phyloP scores from a whole-genome alignment of 2,797 vertebrate genomes.

The Sarcoramphus papa region DNA sequence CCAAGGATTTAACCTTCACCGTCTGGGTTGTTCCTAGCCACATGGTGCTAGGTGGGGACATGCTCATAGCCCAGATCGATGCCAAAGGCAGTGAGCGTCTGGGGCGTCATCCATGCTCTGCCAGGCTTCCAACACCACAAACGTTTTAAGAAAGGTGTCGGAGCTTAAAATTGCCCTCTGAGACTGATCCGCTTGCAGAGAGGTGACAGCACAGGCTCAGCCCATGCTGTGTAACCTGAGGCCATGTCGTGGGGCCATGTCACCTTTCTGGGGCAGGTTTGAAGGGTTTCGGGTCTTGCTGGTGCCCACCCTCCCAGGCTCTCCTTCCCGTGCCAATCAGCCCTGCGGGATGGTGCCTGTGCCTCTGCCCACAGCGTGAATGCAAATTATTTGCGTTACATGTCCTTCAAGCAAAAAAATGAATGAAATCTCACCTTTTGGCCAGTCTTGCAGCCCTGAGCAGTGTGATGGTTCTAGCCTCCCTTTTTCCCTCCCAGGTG shows the following conservation, averaged over 20 bases:
- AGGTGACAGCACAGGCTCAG: neutral
- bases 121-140: neutral
- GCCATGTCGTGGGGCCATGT: fast-evolving
- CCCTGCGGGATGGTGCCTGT: neutral
- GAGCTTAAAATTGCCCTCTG: neutral
- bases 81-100: neutral
- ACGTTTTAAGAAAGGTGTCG: neutral
- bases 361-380: neutral
- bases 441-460: neutral
- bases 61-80: neutral
- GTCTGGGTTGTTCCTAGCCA: neutral
- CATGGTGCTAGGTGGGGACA: neutral
- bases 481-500: neutral
- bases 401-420: neutral
- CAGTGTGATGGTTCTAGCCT: fast-evolving
- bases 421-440: neutral
- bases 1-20: neutral
- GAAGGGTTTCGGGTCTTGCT: neutral
- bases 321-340: neutral
- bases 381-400: neutral
- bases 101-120: neutral
- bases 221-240: too few relatives aligned
- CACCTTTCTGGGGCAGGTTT: neutral
- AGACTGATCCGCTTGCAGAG: neutral
- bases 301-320: neutral